phyloP scores from a whole-genome alignment of 2,797 vertebrate species.

The Borostomias antarcticus region DNA sequence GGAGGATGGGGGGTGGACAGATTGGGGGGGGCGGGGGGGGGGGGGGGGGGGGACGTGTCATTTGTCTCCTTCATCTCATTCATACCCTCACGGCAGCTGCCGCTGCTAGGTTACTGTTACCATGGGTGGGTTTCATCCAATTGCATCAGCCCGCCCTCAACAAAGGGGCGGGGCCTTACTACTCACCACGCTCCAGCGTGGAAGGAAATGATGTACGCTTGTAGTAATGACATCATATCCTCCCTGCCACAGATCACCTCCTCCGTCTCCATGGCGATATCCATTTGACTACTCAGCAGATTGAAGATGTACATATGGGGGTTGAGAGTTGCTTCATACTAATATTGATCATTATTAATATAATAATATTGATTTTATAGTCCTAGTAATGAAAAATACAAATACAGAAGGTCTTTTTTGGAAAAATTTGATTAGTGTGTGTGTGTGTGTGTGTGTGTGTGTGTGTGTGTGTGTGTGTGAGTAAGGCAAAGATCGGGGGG shows the following conservation, averaged over 20 bases:
- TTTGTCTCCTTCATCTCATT: too few relatives aligned
- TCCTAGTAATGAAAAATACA: too few relatives aligned
- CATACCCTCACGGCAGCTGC: background rate
- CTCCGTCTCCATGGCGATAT: background rate
- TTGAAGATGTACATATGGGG: background rate
- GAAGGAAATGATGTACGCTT: background rate
- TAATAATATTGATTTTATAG: too few relatives aligned
- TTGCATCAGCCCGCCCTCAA: slow-evolving; percentile 5
- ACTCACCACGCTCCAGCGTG: background rate
- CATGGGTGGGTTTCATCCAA: background rate
- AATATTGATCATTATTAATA: background rate
- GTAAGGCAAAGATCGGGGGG: too few relatives aligned
- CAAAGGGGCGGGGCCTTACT: background rate
- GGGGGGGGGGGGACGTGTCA: background rate
- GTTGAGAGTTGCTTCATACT: background rate
- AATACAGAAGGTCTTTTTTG: too few relatives aligned
- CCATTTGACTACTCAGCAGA: background rate
- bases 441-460: too few relatives aligned
- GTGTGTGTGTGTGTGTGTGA: too few relatives aligned
- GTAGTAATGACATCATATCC: background rate
- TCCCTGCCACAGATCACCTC: background rate
- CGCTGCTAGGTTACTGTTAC: slow-evolving; percentile 5
- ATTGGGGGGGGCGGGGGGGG: too few relatives aligned
- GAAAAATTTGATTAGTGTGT: background rate
- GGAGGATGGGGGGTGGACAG: too few relatives aligned